Evolutionary conservation across 2,888 invertebrate genomes (phyloP).

Genomic region (Byasa hedistus): DNA sequence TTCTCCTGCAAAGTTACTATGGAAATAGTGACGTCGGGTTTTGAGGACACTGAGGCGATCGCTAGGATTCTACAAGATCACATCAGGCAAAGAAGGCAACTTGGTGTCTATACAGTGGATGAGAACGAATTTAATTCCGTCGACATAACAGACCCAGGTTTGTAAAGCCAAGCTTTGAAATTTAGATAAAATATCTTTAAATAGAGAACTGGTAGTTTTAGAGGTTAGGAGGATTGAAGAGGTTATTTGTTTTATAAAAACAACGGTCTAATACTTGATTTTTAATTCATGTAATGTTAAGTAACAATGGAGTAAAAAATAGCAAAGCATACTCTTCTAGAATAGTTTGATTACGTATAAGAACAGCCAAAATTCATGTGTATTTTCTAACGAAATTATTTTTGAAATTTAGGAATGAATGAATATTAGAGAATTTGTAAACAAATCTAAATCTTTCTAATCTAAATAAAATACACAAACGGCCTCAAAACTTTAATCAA

Average conservation of each 20-base stretch:
- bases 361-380: no score
- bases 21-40: constrained; percentile 83
- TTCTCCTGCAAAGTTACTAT: constrained; percentile 83
- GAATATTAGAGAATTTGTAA: no score
- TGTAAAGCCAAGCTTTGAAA: neutral
- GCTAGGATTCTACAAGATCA: constrained; percentile 77
- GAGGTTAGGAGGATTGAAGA: no score
- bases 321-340: no score
- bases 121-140: constrained; percentile 80
- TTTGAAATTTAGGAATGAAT: no score
- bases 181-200: neutral
- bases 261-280: no score
- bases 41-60: constrained; percentile 76
- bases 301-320: no score
- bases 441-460: no score
- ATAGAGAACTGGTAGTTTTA: neutral
- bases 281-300: no score
- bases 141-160: constrained; percentile 61
- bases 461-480: no score
- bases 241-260: no score
- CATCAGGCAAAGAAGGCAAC: constrained; percentile 72
- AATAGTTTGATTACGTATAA: neutral
- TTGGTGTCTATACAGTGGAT: constrained; percentile 77
- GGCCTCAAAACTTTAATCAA: neutral
- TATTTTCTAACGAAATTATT: no score